Base-by-base conservation (phyloP, 2,888 invertebrate genomes). In the Chalcosyrphus nemorum region DNA sequence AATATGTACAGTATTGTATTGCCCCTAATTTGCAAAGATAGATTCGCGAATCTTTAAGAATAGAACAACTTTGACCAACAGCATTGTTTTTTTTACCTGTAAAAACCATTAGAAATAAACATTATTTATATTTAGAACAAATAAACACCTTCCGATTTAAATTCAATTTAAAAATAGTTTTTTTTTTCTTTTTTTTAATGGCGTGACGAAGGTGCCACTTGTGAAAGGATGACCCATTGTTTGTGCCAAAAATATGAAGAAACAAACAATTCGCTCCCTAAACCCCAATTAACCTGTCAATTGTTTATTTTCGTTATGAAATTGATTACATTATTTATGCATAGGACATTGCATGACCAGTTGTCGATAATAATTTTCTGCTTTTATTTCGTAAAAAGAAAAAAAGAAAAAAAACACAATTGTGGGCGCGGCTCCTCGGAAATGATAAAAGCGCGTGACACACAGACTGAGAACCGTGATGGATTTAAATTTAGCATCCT, bases 401-500 rank as follows among this genome's bases (percentile, higher is more conserved):
- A 32, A 61, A 15, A 32, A 66, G 43, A 24, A 61, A 72, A 56
- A 35, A 54, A 43, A 32, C 54, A 45, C 41, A 21, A 52, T 41
- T 56, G 65, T 71, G 76, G 81, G 75, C 59, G 50, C 71, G 76
- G 65, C 56, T 76, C 24, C 56, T 76, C 24, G 63, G 70, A 65
- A 63, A 70, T 52, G 43, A 71, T 70, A 57, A 71, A 70, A 70
- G 19, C 56, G 15, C 38, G 65, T 57, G 71, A 76, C 76, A 66
- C 50, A 54, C 57, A 50, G n/a, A n/a, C n/a, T n/a, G 9, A 47
- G 43, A 59, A 59, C 15, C 75, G 57, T 59, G 65, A 76, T 71
- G 38, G 15, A 59, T 76, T 81, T 81, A 66, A 76, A 27, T 76
- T 76, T 76, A 76, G 70, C 52, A 70, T 71, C 45, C 38, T 47